Percentiles rank a stretch among this genome's conserved stretches.
phyloP scores from a whole-genome alignment of 2,888 invertebrate species.

The Marronus borbonicus region DNA sequence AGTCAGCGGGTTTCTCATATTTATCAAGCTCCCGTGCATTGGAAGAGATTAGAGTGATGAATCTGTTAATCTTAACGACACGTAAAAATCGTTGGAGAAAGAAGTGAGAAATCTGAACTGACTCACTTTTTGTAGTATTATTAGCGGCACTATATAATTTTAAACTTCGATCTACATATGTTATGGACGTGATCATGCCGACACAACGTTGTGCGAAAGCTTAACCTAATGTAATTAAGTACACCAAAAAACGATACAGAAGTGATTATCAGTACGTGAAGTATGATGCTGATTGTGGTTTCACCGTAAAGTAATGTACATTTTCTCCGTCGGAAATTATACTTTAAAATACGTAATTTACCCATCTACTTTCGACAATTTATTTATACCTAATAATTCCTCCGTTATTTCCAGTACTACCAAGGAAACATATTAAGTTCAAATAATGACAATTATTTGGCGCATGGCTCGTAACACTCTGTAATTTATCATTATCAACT shows the following conservation, averaged over 20 bases:
- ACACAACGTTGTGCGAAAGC: background rate
- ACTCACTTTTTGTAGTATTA: slow-evolving; percentile 1
- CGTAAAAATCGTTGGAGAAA: slow-evolving; percentile 4
- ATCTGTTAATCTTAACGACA: slow-evolving; percentile 10
- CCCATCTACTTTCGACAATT: background rate
- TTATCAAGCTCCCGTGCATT: slow-evolving; percentile 9
- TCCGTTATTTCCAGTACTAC: too few species aligned
- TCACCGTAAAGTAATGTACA: too few species aligned
- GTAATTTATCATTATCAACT: slow-evolving; percentile 20
- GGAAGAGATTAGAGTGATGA: background rate
- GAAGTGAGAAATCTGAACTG: background rate
- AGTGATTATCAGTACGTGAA: too few species aligned
- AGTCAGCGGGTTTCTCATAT: slow-evolving; percentile 12
- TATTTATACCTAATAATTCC: background rate
- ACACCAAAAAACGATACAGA: too few species aligned
- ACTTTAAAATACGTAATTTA: background rate
- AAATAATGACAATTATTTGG: too few species aligned
- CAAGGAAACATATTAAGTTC: too few species aligned
- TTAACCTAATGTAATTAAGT: too few species aligned
- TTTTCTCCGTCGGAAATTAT: background rate
- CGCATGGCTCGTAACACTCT: too few species aligned
- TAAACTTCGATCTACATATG: background rate
- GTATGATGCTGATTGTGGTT: too few species aligned
- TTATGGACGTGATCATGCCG: background rate
- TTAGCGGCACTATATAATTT: slow-evolving; percentile 7